Conservation (phyloP, 2,797 vertebrate genomes). For the Neostethus bicornis region DNA sequence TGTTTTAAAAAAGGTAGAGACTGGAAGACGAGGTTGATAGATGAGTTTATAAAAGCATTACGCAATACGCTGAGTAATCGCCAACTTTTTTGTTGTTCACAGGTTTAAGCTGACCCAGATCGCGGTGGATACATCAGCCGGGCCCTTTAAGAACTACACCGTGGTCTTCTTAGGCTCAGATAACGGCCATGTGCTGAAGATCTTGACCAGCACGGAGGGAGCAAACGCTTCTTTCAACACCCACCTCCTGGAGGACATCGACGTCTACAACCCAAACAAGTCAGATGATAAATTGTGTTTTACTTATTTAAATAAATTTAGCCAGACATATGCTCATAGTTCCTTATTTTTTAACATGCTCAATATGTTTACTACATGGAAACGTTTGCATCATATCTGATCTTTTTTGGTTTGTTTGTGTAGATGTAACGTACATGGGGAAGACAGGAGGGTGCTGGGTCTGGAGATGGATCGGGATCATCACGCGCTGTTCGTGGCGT, state of each 20-base stretch:
- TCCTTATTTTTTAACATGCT: not conserved
- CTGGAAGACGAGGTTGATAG: slow-evolving; percentile 30
- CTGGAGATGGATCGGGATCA: slow-evolving; percentile 88
- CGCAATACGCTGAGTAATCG: slow-evolving; percentile 51
- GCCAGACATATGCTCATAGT: not conserved
- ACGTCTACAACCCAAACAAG: slow-evolving; percentile 88
- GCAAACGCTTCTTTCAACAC: slow-evolving; percentile 78
- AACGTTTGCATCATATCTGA: slow-evolving; percentile 11
- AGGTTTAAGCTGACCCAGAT: slow-evolving; percentile 90
- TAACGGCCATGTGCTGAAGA: slow-evolving; percentile 87
- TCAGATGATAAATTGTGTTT: slow-evolving; percentile 57
- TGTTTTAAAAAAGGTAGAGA: slow-evolving; percentile 52
- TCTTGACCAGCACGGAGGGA: slow-evolving; percentile 80
- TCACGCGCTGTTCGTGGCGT: slow-evolving; percentile 89
- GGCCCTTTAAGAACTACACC: slow-evolving; percentile 84
- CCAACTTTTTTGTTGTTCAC: slow-evolving; percentile 27
- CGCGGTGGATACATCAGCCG: slow-evolving; percentile 86
- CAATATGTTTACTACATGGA: not conserved
- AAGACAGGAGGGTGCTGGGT: slow-evolving; percentile 84
- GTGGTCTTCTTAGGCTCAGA: slow-evolving; percentile 91
- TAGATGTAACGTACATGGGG: slow-evolving; percentile 84
- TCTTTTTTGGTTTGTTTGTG: slow-evolving; percentile 6
- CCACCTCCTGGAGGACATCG: slow-evolving; percentile 86
- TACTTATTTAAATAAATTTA: not conserved
- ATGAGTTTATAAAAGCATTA: slow-evolving; percentile 49